These are phyloP conservation scores for Panzeria rudis DNA, from an alignment of 2,888 invertebrate species.

Conservation along the genomic window DNA sequence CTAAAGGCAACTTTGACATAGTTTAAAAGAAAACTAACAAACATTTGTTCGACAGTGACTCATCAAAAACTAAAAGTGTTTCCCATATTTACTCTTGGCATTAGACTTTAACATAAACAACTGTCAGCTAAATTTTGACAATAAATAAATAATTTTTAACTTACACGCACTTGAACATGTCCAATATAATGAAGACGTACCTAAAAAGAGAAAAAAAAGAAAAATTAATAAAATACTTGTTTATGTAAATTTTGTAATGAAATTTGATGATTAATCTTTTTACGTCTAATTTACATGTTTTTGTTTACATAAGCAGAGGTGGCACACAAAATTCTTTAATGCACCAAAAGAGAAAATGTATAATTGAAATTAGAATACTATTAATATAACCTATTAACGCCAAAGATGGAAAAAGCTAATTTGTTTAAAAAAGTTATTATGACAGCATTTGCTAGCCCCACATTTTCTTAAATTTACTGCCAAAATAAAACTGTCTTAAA, in stretches of 20 bases:
- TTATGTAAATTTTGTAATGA: slow-evolving; percentile 7
- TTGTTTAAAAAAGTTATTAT: too few species aligned
- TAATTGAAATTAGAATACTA: too few species aligned
- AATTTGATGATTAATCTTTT: slow-evolving; percentile 17
- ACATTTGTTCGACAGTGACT: neutral
- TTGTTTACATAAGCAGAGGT: neutral
- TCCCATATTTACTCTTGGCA: neutral
- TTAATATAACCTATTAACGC: too few species aligned
- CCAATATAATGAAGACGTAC: slow-evolving; percentile 36
- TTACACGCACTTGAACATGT: slow-evolving; percentile 27
- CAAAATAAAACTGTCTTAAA: too few species aligned
- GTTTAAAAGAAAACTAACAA: neutral
- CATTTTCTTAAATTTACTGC: too few species aligned
- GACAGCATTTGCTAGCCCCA: too few species aligned
- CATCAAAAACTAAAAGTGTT: neutral
- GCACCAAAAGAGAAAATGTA: neutral
- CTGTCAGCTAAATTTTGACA: neutral
- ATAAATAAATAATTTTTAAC: neutral
- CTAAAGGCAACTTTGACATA: neutral
- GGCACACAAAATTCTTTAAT: neutral
- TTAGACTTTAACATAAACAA: neutral
- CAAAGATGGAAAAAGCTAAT: too few species aligned
- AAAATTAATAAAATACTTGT: slow-evolving; percentile 36
- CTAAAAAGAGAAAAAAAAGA: slow-evolving; percentile 40
- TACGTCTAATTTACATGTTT: neutral